Evolutionary conservation across 2,797 vertebrate genomes (phyloP), one percentile per base, ranked within the genome.

Genomic region (Liasis olivaceus): DNA sequence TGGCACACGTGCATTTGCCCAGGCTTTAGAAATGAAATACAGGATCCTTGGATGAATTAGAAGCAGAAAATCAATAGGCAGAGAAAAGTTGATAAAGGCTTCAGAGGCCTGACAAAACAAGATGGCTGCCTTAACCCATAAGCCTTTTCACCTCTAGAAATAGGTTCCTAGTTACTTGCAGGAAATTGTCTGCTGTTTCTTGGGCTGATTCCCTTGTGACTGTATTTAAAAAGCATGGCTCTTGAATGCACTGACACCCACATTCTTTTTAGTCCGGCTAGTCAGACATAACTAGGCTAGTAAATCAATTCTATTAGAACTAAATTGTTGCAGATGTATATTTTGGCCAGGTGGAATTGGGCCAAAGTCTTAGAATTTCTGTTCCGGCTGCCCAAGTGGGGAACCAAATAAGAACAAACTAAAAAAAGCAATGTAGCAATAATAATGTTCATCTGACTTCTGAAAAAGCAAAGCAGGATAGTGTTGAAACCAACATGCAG

Each of bases 281-380:
- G 88, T 64, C 91, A 92, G 60, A 84, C 28, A 90, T 24, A 12
- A 92, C 51, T 72, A 6, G 28, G 89, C 85, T 92, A 85, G 85
- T 69, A 92, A 90, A 84, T 87, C 91, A 88, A 51, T 89, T 93
- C 84, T 93, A 87, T 90, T 87, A 87, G 85, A 91, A 91, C 64
- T 89, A 90, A 93, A 87, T 89, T 56, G 47, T 89, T 93, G 93
- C 93, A 93, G 93, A 91, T 93, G 93, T 90, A 91, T 36, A 90
- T 91, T 63, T 87, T 47, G 91, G 47, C 87, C 90, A 91, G 77
- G 93, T 91, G 90, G 90, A 91, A 26, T 66, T 87, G 58, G 22
- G 93, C 90, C 93, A 93, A 92, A 84, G 84, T 88, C 66, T 92
- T 93, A 87, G 88, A 90, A 64, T 93, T 93, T 93, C 88, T 91